Evolutionary conservation across 1,140 invertebrate genomes (phyloP), one percentile per base, ranked within the genome.

Genomic region (Colletes latitarsis): DNA sequence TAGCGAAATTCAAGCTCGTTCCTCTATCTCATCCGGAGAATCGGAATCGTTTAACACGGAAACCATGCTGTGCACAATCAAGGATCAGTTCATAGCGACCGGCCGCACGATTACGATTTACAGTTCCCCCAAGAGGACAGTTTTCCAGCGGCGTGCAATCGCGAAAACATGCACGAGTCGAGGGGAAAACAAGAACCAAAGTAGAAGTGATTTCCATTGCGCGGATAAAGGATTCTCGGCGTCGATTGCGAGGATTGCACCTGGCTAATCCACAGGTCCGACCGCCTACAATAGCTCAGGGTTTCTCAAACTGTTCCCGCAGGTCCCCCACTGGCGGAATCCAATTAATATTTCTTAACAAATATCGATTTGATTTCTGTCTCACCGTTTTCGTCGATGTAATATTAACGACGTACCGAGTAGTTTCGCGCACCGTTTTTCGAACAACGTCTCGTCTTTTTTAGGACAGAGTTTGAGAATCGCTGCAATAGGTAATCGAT

Each of bases 201-300:
- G 63, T 76, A 63, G 30, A 63, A 63, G 60, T 63, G 73, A 76
- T 76, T 76, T 76, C 63, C 63, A 76, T 67, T 55, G 12, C 52
- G 19, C 0, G 46, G 49, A 77, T 77, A 77, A 69, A 75, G 73
- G 62, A 75, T 67, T 49, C 8, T 5, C 5, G 43, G 6, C 49
- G 49, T 75, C 30, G 49, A 75, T 75, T 55, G 62, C 9, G 63
- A 67, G 52, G 49, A 67, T 76, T 76, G 46, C 64, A 57, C 74
- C 39, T 68, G 64, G 19, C 17, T 39, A 12, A 3, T 4, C 21
- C 21, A 9, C 9, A 15, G 15, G 17, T 46, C 41, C 9, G 15
- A 10, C 17, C 57, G n/a, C 14, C 43, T 4, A 15, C 49, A 53
- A 76, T 46, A 46, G 6, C 6, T 46, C 43, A 46, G 43, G 6